Base-by-base conservation (phyloP, 1,140 invertebrate genomes). In the Brachionus asplanchnoidis region DNA sequence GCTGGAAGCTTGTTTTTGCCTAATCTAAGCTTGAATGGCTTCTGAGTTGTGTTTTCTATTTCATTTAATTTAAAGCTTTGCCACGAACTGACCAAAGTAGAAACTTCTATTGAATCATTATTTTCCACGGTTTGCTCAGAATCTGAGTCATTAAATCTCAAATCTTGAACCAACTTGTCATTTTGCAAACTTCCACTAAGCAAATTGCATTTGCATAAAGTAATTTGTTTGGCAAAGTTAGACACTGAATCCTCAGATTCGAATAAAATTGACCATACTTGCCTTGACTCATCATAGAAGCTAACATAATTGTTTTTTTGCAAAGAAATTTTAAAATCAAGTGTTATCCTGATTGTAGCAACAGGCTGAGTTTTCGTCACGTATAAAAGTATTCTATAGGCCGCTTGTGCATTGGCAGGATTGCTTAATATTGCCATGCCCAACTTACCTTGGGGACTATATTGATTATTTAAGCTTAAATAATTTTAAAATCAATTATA, bases 301-400 rank as follows among this genome's bases (percentile, higher is more conserved):
- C 83, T 89, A 7, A 88, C 89, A 88, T 90, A 90, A 84, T 90
- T 90, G 80, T 90, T 90, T 60, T 87, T 82, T 85, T 90, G 90
- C 87, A 90, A 88, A 70, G 87, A 87, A 79, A 88, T 90, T 40
- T 75, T 85, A 85, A 90, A 90, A 36, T 85, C 82, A 68, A 85
- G 50, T 14, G 86, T 86, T 46, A 91, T 89, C 70, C 85, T 88
- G 7, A 88, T 88, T 85, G 88, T 87, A 9, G 90, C 88, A 2
- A 91, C 87, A 78, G 88, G 89, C 80, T 90, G 86, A 85, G 89
- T 87, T 85, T 90, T 89, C 32, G 86, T 88, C 9, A 90, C 87
- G 84, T 90, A 91, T 84, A 91, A 84, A 73, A 91, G 86, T 8
- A 91, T 86, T 65, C 87, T 88, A 78, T 90, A 90, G 88, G 89